Evolutionary conservation across 2,797 vertebrate genomes (phyloP), one percentile per base, ranked within the genome.

Genomic region (Mus spretus): DNA sequence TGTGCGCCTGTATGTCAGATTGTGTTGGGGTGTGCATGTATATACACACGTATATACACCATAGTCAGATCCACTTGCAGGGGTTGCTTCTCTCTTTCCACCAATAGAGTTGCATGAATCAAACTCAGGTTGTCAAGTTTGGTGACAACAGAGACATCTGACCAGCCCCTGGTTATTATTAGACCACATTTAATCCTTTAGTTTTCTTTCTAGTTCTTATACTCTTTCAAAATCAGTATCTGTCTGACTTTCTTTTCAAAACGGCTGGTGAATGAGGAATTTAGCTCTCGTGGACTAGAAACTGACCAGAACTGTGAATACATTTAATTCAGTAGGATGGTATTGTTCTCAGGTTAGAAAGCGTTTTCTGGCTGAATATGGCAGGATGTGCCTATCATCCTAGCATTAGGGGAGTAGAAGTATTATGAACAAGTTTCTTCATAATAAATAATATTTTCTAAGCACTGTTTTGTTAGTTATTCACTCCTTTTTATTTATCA

Each of bases 401-500:
- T 44, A 75, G 70, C 50, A 31, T 1, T n/a, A 6, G 55, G 72
- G 55, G 13, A 47, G 37, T 75, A 61, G 28, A 61, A 7, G 6
- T 14, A 1, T 47, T 47, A 47, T 47, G 47, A 47, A 47, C 47
- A 85, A 81, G 72, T 95, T 65, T 89, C 93, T 96, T 91, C 61
- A 81, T 89, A 63, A 74, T 93, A 91, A 70, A 80, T 95, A 87
- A 83, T 6, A 70, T 89, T 96, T 89, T 78, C 34, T 91, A 85
- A 80, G 40, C 67, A 83, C 15, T 15, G 34, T 95, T 90, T 95
- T 89, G 11, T 89, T 75, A 94, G 57, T 79, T 96, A 79, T 89
- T 24, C 81, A 72, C 14, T 90, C 15, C 72, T 82, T 15, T 93
- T 93, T 22, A 95, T 70, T 94, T 81, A 74, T 22, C 7, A 78